These are phyloP conservation scores for Platycercus adscitus DNA, from an alignment of 2,113 vertebrate genomes.

Conservation along the genomic window DNA sequence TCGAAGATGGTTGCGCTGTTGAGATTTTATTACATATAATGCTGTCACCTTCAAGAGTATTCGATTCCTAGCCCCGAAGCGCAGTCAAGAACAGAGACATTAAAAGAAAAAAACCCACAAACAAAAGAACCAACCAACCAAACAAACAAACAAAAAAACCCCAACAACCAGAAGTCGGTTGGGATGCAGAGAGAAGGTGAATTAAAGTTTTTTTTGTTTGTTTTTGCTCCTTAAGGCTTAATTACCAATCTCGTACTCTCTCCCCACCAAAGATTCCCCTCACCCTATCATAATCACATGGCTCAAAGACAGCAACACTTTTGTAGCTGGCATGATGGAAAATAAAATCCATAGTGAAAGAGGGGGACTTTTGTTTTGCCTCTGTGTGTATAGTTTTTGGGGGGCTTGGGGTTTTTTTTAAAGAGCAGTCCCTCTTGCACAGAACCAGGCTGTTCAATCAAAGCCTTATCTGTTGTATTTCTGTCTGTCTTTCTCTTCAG, in stretches of 20 bases:
- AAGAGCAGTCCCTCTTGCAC: slow-evolving; percentile 63
- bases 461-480: slow-evolving; percentile 86
- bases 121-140: too few species aligned
- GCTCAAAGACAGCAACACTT: neutral
- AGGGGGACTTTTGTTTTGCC: neutral
- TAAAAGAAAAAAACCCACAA: neutral
- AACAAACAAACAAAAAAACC: neutral
- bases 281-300: neutral
- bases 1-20: slow-evolving; percentile 13
- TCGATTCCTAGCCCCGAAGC: slow-evolving; percentile 21
- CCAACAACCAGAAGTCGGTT: neutral
- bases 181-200: neutral
- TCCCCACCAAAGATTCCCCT: neutral
- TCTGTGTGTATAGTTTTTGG: neutral
- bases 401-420: neutral
- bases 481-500: slow-evolving; percentile 81
- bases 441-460: slow-evolving; percentile 77
- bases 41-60: slow-evolving; percentile 27
- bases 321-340: neutral
- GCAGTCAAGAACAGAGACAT: neutral
- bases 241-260: neutral
- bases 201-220: slow-evolving; percentile 15
- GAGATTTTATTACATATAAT: slow-evolving; percentile 46
- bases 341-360: slow-evolving; percentile 22
- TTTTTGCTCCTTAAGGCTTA: slow-evolving; percentile 23